Base-by-base conservation (phyloP, 1,140 invertebrate species). In the Lasioglossum baleicum region DNA sequence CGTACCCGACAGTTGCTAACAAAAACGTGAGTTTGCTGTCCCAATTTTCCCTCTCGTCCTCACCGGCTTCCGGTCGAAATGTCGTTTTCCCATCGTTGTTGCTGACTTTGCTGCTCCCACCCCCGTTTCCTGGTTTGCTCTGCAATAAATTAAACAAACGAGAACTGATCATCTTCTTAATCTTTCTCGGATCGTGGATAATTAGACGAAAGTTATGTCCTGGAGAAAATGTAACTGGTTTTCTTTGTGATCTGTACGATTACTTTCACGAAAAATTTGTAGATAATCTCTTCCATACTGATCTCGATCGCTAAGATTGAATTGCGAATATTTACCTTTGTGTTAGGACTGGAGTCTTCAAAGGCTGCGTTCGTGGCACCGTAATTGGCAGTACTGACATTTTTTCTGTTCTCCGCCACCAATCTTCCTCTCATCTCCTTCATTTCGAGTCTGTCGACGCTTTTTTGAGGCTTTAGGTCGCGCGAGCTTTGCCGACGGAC, bases 21-120 rank as follows among this genome's bases (percentile, higher is more conserved):
- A 98, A 93, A 89, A 98, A 99, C 48, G 98, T 98, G 48, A 98
- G 92, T 90, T 98, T 98, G 91, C 96, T 98, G 90, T 98, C 97
- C 98, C 98, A 98, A 70, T 97, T 97, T 93, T 98, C 97, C 53
- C 97, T 93, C 82, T 98, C 97, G 60, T 96, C 96, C 83, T 95
- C 96, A 2, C 95, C 96, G 35, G 95, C 95, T 92, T 96, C 96
- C 6, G 96, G 95, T 84, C 95, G 95, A 77, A 96, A 95, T 72
- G 94, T 95, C 53, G 93, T 94, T 87, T 95, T 95, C 35, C 94
- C 95, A 88, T 95, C 95, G 20, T 89, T 92, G 85, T 82, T 94
- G 86, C 93, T 94, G 87, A 90, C 93, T 90, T 94, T 94, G 83
- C 94, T 94, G 71, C 94, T 93, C 80, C 80, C 88, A 81, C 87